phyloP scores from a whole-genome alignment of 2,797 vertebrate genomes.

The Enteromius treurensis region DNA sequence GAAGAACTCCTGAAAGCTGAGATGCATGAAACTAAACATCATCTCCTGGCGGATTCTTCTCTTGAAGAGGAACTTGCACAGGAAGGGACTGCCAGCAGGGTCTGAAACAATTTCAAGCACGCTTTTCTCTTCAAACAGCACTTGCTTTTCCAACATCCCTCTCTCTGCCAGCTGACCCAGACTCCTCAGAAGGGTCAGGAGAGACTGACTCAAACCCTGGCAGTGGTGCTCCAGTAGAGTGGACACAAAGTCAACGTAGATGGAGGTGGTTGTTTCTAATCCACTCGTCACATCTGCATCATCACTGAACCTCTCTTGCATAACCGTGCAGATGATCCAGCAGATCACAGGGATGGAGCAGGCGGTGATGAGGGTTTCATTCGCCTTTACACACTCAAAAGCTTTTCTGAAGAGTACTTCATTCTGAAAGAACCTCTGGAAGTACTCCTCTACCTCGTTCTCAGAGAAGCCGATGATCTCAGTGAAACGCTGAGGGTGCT shows the following conservation, averaged over 20 bases:
- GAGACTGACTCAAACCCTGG: slow-evolving; percentile 11
- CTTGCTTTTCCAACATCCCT: slow-evolving; percentile 20
- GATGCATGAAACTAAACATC: slow-evolving; percentile 49
- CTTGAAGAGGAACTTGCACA: slow-evolving; percentile 41
- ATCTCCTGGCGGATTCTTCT: background rate
- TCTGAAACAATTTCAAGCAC: background rate
- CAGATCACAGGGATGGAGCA: slow-evolving; percentile 52
- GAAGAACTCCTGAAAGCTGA: slow-evolving; percentile 56
- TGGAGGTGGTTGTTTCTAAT: slow-evolving; percentile 39
- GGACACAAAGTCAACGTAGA: slow-evolving; percentile 50
- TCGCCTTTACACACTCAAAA: background rate
- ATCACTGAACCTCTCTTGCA: slow-evolving; percentile 15
- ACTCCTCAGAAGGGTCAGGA: slow-evolving; percentile 11
- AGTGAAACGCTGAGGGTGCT: slow-evolving; percentile 36
- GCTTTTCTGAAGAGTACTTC: slow-evolving; percentile 4
- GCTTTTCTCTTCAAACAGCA: slow-evolving; percentile 32
- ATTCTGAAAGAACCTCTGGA: slow-evolving; percentile 29
- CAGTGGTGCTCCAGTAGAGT: slow-evolving; percentile 44
- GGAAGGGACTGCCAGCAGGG: slow-evolving; percentile 6
- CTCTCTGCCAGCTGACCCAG: slow-evolving; percentile 46
- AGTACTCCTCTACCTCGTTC: slow-evolving; percentile 33
- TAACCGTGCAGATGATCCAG: slow-evolving; percentile 15
- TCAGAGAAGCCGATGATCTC: background rate
- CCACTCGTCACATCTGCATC: background rate
- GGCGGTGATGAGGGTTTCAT: slow-evolving; percentile 32